Evolutionary conservation across 2,888 invertebrate genomes (phyloP), one percentile per base, ranked within the genome.

Genomic region (Netelia melanura): DNA sequence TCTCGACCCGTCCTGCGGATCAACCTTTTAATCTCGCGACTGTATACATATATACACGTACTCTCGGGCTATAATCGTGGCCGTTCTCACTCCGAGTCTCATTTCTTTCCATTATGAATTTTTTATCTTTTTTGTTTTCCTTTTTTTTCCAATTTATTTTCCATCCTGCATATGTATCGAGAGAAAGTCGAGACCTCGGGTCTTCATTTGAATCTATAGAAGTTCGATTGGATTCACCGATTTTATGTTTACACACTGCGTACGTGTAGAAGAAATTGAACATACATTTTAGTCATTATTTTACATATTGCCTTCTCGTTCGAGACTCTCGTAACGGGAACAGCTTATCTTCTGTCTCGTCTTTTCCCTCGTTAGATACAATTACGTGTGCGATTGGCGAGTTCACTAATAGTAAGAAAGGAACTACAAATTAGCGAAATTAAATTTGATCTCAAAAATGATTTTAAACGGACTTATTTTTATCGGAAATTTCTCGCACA

Each of bases 1-100:
- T 25, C 74, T 76, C 76, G 52, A 68, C 38, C 77, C 77, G 62
- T 76, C 67, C 81, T 72, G 56, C 81, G 77, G 72, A 81, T 84
- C 77, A 78, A 70, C 77, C 84, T 81, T 84, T 84, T 81, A 81
- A 84, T 81, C 78, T 74, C 72, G 79, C 68, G 48, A 70, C 43
- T 38, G 30, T 62, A 6, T 14, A 43, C 61, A 10, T 65, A 38
- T 64, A n/a, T 68, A 64, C 64, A 25, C 44, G 30, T 56, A 21
- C 67, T 21, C 65, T 65, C 21, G 54, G 56, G 8, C 65, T 71
- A 38, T 62, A 61, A 78, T 52, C 70, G 52, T 52, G 48, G 67
- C 17, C 72, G 30, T 38, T 38, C 72, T 61, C 62, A 65, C 67
- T 62, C 17, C 67, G 43, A 10, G 3, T 43, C 43, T 64, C 44